These are phyloP conservation scores for Chymomyza procnemis DNA, from an alignment of 2,888 invertebrate genomes.

Conservation along the genomic window DNA sequence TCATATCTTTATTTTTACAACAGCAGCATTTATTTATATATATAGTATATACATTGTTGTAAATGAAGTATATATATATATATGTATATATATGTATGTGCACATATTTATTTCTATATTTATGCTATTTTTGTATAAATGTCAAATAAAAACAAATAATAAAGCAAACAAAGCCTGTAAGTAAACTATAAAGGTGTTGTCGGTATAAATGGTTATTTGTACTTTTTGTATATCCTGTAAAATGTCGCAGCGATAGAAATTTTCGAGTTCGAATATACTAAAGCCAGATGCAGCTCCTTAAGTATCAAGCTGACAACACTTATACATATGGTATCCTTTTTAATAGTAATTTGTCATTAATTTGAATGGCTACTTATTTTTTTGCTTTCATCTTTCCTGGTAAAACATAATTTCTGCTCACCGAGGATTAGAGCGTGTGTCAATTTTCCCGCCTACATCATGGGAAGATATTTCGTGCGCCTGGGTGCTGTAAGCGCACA, in stretches of 20 bases:
- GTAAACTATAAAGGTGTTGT: not conserved
- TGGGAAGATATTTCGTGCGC: not conserved
- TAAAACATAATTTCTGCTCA: not conserved
- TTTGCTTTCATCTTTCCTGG: not conserved
- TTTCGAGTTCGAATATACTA: no score
- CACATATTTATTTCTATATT: no score
- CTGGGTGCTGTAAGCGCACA: constrained; percentile 35
- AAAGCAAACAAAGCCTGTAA: not conserved
- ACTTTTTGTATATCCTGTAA: no score
- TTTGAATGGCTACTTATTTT: not conserved
- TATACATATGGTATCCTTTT: no score
- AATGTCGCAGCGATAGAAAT: no score
- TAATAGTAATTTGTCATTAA: not conserved
- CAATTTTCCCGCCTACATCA: constrained; percentile 21
- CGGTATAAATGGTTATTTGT: not conserved
- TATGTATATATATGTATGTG: not conserved
- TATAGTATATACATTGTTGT: not conserved
- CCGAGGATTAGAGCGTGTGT: constrained; percentile 37
- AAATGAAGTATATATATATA: not conserved
- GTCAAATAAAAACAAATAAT: not conserved
- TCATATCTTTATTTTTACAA: not conserved
- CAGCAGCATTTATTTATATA: not conserved
- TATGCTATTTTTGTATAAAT: no score
- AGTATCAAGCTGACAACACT: no score
- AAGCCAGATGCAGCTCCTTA: no score